phyloP scores from a whole-genome alignment of 2,113 vertebrate genomes.

The Istiophorus platypterus region DNA sequence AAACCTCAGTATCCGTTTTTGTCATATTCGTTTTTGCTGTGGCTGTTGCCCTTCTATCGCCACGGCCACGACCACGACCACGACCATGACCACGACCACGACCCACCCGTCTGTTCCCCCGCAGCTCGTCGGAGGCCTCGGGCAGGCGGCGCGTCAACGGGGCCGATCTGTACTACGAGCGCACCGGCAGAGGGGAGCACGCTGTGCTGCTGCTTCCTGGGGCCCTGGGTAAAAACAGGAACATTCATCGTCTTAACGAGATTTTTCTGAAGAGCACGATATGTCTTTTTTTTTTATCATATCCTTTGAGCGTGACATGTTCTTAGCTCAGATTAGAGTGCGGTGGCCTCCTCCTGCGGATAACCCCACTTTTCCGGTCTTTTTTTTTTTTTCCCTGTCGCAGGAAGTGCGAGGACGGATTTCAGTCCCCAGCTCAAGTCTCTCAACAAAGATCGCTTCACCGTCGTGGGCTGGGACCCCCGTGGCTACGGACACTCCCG shows the following conservation, averaged over 20 bases:
- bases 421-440: conserved; percentile 91
- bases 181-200: conserved; percentile 88
- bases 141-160: conserved; percentile 88
- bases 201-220: conserved; percentile 90
- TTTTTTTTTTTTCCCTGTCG: too few species aligned
- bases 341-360: background rate
- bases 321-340: background rate
- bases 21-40: too few species aligned
- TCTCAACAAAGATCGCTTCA: conserved; percentile 88
- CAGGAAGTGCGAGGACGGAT: conserved; percentile 90
- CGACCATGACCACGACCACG: too few species aligned
- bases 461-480: conserved; percentile 91
- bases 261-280: background rate
- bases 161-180: conserved; percentile 89
- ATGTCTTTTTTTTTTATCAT: too few species aligned
- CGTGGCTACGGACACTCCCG: conserved; percentile 92
- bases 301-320: background rate
- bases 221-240: conserved; percentile 87
- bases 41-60: background rate
- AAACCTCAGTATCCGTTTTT: too few species aligned
- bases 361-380: background rate
- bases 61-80: too few species aligned
- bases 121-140: conserved; percentile 84
- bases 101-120: conserved; percentile 44
- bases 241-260: background rate